Evolutionary conservation across 1,140 invertebrate genomes (phyloP).

Genomic region (Drosophila repleta): DNA sequence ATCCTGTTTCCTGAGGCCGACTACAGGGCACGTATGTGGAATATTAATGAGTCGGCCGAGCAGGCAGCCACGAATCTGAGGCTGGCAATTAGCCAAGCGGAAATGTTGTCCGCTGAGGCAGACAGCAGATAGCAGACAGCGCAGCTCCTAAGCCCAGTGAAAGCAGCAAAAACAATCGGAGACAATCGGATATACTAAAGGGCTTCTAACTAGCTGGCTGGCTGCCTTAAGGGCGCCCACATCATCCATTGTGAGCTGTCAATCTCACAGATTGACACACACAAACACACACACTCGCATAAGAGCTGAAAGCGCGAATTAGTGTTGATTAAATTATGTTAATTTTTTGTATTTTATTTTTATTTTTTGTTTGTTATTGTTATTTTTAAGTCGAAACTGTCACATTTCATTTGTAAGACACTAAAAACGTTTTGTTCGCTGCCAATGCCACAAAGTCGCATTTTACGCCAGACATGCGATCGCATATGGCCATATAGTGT

Average conservation of each 20-base stretch:
- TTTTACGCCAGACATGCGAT: slow-evolving; percentile 55
- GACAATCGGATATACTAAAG: slow-evolving; percentile 23
- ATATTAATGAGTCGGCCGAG: slow-evolving; percentile 57
- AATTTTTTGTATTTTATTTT: slow-evolving; percentile 49
- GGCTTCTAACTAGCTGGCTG: slow-evolving; percentile 9
- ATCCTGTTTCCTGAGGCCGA: slow-evolving; percentile 68
- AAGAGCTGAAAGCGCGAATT: slow-evolving; percentile 67
- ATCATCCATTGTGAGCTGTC: slow-evolving; percentile 51
- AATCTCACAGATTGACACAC: slow-evolving; percentile 28
- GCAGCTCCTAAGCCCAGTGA: background rate
- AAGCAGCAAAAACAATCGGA: background rate
- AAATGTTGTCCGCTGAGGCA: slow-evolving; percentile 36
- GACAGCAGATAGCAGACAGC: too few species aligned
- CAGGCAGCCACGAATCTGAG: slow-evolving; percentile 16
- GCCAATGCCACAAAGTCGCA: slow-evolving; percentile 47
- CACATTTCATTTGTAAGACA: slow-evolving; percentile 78
- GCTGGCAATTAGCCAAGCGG: slow-evolving; percentile 65
- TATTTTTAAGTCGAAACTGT: slow-evolving; percentile 75
- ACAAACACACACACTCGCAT: background rate
- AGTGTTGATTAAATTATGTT: slow-evolving; percentile 79
- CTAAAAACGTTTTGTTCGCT: slow-evolving; percentile 75
- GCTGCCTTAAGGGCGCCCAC: slow-evolving; percentile 52
- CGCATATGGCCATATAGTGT: slow-evolving; percentile 42
- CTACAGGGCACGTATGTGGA: slow-evolving; percentile 25
- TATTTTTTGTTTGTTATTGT: slow-evolving; percentile 44